Conservation (phyloP, 92 coral and sea anemone species). For the Isaurus tuberculatus region DNA sequence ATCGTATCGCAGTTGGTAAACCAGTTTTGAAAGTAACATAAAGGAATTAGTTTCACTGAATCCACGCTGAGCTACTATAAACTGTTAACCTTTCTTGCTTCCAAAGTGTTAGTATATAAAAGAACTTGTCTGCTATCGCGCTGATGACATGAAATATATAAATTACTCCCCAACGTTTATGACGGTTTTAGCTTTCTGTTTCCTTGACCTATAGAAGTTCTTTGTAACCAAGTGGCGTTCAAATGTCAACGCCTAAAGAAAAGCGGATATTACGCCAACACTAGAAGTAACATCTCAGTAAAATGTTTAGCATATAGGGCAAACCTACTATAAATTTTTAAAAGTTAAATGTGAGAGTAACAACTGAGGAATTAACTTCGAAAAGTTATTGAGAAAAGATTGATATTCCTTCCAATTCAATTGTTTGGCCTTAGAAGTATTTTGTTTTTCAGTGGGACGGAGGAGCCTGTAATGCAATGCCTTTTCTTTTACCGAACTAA, state of each 20-base stretch:
- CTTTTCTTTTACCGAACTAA: too few relatives aligned
- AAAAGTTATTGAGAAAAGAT: too few relatives aligned
- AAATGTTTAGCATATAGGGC: too few relatives aligned
- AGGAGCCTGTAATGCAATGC: too few relatives aligned
- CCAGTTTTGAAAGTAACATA: neutral
- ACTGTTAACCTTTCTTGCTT: neutral
- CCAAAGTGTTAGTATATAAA: constrained; percentile 7
- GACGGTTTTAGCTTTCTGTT: constrained; percentile 4
- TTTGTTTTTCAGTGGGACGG: too few relatives aligned
- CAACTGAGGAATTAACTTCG: too few relatives aligned
- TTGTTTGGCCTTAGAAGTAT: too few relatives aligned
- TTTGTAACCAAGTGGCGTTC: constrained; percentile 31
- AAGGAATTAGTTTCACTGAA: neutral
- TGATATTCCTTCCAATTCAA: too few relatives aligned
- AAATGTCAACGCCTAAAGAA: constrained; percentile 23
- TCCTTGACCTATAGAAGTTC: constrained; percentile 23
- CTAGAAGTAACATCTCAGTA: too few relatives aligned
- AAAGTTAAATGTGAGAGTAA: too few relatives aligned
- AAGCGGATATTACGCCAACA: neutral
- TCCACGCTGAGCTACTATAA: neutral
- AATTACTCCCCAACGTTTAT: constrained; percentile 46
- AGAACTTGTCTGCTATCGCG: constrained; percentile 20
- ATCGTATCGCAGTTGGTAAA: neutral
- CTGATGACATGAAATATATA: constrained; percentile 33
- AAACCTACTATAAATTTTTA: too few relatives aligned